phyloP scores from a whole-genome alignment of 2,888 invertebrate species.

The Chaitophorus viminalis region DNA sequence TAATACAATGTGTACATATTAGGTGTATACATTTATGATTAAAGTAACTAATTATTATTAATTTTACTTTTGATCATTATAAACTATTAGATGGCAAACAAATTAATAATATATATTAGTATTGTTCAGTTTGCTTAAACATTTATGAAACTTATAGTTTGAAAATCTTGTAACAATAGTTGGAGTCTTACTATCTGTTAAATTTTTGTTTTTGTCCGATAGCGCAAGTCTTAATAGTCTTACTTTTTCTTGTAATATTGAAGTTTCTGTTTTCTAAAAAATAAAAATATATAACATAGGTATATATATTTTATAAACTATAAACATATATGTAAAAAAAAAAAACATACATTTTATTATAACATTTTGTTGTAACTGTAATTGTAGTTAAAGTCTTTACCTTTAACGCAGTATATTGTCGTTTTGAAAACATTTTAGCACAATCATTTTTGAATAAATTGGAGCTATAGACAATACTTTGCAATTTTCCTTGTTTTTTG shows the following conservation, averaged over 20 bases:
- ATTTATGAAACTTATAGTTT: neutral
- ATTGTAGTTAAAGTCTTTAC: conserved; percentile 3
- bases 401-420: conserved; percentile 31
- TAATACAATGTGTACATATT: neutral
- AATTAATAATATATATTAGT: neutral
- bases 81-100: too few species aligned
- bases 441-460: conserved; percentile 54
- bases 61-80: too few species aligned
- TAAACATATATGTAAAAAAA: neutral
- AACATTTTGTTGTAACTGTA: neutral
- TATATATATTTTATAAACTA: too few species aligned
- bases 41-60: neutral
- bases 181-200: conserved; percentile 41
- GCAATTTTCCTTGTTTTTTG: conserved; percentile 73
- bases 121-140: neutral
- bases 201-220: conserved; percentile 40
- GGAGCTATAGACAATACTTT: conserved; percentile 29
- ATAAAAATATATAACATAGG: neutral
- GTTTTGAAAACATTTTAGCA: conserved; percentile 38
- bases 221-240: conserved; percentile 24
- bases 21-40: neutral
- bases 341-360: conserved; percentile 11
- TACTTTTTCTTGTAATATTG: conserved; percentile 49
- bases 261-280: conserved; percentile 46
- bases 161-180: neutral